Conservation (phyloP, 2,888 invertebrate species). For the Formica aserva region DNA sequence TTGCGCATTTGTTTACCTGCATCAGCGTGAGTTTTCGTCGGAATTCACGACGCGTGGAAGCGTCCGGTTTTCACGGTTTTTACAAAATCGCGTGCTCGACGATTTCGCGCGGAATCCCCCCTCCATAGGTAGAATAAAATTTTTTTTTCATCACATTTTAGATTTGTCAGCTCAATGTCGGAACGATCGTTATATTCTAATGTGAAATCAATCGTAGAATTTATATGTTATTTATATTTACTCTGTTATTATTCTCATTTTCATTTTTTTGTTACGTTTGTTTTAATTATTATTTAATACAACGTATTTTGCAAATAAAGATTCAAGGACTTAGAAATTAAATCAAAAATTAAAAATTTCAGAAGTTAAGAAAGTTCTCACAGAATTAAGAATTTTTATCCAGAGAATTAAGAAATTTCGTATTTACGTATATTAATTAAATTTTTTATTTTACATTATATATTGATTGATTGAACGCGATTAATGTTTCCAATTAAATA, state of each 20-base stretch:
- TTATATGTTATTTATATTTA: background rate
- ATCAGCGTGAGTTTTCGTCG: conserved; percentile 58
- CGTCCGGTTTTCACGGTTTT: conserved; percentile 27
- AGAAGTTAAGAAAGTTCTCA: background rate
- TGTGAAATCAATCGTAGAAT: conserved; percentile 7
- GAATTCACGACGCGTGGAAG: conserved; percentile 47
- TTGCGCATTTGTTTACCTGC: conserved; percentile 65
- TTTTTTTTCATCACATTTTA: conserved; percentile 41
- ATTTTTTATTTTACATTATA: background rate
- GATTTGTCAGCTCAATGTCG: conserved; percentile 13
- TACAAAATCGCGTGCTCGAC: conserved; percentile 31
- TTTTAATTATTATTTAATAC: background rate
- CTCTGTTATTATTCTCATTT: background rate
- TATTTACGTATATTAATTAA: background rate
- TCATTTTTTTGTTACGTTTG: background rate
- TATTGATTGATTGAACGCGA: background rate
- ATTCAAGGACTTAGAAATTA: background rate
- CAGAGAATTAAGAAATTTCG: background rate
- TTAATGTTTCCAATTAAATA: background rate
- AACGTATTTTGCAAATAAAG: background rate
- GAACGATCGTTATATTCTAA: conserved; percentile 18
- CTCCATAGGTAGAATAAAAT: conserved; percentile 32
- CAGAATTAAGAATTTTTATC: background rate
- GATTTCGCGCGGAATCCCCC: conserved; percentile 1
- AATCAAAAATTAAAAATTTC: background rate